phyloP scores from a whole-genome alignment of 2,113 vertebrate species.

The Cygnus atratus region DNA sequence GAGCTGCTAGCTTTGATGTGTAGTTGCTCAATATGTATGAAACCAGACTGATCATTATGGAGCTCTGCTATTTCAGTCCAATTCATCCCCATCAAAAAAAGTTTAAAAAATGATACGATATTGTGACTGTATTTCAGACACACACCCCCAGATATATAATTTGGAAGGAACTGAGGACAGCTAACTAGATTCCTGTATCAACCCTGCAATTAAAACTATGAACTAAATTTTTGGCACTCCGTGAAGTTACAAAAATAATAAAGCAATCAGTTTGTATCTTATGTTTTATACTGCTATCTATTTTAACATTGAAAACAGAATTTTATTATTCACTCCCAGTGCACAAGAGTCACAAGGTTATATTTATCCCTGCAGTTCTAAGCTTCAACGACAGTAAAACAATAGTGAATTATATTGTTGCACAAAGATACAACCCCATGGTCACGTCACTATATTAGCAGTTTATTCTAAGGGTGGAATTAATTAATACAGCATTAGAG shows the following conservation, averaged over 20 bases:
- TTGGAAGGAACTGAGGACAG: background rate
- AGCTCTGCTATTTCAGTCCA: conserved; percentile 15
- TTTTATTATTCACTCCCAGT: background rate
- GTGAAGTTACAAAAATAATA: background rate
- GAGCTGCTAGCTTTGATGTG: background rate
- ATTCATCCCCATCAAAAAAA: background rate
- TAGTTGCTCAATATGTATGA: background rate
- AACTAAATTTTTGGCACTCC: background rate
- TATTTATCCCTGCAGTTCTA: background rate
- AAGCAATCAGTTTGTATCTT: background rate
- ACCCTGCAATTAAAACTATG: background rate
- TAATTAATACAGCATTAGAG: background rate
- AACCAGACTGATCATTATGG: background rate
- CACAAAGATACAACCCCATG: background rate
- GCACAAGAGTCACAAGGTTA: background rate
- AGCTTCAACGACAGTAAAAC: background rate
- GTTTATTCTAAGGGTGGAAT: background rate
- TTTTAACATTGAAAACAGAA: background rate
- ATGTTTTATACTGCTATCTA: background rate
- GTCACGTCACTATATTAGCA: too few relatives aligned
- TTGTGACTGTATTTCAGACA: background rate
- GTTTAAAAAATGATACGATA: background rate
- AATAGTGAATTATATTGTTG: background rate
- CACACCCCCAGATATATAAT: background rate
- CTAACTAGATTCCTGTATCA: background rate